Conservation (phyloP, 2,888 invertebrate species). For the Parnassius apollo region DNA sequence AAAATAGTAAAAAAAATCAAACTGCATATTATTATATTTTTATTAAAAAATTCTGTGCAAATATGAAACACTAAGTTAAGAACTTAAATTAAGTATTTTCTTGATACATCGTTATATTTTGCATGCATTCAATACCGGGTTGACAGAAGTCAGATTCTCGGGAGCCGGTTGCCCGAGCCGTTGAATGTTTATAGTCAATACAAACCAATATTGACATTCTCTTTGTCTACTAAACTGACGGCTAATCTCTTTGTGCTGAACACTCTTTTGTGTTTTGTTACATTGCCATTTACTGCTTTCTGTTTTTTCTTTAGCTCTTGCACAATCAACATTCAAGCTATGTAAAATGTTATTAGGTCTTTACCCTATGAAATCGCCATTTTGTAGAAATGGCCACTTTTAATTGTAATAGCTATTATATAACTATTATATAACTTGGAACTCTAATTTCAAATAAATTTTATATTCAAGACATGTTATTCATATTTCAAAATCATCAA, state of each 20-base stretch:
- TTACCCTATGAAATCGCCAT: too few relatives aligned
- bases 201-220: conserved; percentile 75
- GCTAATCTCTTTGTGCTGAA: conserved; percentile 66
- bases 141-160: conserved; percentile 52
- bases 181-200: conserved; percentile 63
- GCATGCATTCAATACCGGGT: conserved; percentile 43
- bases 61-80: too few relatives aligned
- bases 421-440: too few relatives aligned
- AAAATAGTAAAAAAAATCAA: too few relatives aligned
- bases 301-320: conserved; percentile 30
- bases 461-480: too few relatives aligned
- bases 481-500: too few relatives aligned
- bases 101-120: conserved; percentile 45
- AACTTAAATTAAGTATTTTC: conserved; percentile 42
- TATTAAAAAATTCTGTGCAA: too few relatives aligned
- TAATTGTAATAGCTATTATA: too few relatives aligned
- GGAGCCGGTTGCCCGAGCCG: conserved; percentile 55
- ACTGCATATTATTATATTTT: too few relatives aligned
- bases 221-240: conserved; percentile 67
- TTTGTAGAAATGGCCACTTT: too few relatives aligned
- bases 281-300: conserved; percentile 40
- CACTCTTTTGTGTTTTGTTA: conserved; percentile 57
- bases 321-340: conserved; percentile 10
- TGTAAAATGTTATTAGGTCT: too few relatives aligned
- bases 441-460: too few relatives aligned